phyloP scores from a whole-genome alignment of 2,888 invertebrate genomes.

The Leptinotarsa peninsularis region DNA sequence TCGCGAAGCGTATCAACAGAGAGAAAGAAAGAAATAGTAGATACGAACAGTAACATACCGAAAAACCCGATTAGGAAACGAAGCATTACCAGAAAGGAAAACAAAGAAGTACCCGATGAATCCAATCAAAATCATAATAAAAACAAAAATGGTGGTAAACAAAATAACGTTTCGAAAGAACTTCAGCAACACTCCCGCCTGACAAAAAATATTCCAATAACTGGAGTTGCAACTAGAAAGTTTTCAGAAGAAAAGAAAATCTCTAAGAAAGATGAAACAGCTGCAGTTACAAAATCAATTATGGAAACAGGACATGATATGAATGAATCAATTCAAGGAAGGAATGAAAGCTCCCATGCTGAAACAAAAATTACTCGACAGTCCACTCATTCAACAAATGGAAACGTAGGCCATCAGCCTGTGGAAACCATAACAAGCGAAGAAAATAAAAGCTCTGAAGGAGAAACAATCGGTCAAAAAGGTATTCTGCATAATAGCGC shows the following conservation, averaged over 20 bases:
- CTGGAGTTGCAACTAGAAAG: background rate
- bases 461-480: too few species aligned
- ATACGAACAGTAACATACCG: background rate
- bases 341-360: background rate
- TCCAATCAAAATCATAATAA: background rate
- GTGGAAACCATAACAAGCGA: background rate
- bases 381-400: too few species aligned
- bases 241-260: background rate
- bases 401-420: background rate
- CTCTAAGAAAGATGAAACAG: background rate
- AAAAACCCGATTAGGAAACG: slow-evolving; percentile 4
- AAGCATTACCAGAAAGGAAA: background rate
- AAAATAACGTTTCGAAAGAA: slow-evolving; percentile 4
- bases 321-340: background rate
- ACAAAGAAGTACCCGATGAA: background rate
- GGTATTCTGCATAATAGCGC: background rate
- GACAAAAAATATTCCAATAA: background rate
- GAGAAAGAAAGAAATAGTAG: slow-evolving; percentile 4
- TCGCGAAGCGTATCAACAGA: slow-evolving; percentile 36
- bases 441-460: too few species aligned
- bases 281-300: background rate
- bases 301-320: background rate
- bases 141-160: background rate
- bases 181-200: background rate
- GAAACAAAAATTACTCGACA: background rate